These are phyloP conservation scores for Halyomorpha halys DNA, from an alignment of 1,140 invertebrate species.

Conservation along the genomic window DNA sequence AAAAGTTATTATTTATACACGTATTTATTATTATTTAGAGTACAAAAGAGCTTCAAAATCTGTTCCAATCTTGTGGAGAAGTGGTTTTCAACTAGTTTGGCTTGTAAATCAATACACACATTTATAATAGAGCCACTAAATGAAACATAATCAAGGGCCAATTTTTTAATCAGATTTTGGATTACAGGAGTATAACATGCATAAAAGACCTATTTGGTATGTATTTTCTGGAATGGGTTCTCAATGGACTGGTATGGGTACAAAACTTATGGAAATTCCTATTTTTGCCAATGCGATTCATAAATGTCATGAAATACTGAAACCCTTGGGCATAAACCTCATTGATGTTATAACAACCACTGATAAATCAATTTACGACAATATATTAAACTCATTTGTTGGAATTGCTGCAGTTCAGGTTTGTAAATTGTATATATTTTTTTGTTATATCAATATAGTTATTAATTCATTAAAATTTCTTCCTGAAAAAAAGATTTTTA, in stretches of 20 bases:
- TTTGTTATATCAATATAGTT: too few species aligned
- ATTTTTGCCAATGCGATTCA: slow-evolving; percentile 61
- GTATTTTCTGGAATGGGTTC: slow-evolving; percentile 87
- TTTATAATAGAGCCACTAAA: neutral
- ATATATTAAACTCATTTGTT: slow-evolving; percentile 78
- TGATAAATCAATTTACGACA: slow-evolving; percentile 62
- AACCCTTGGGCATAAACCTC: slow-evolving; percentile 64
- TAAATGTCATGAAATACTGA: slow-evolving; percentile 59
- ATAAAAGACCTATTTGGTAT: slow-evolving; percentile 35
- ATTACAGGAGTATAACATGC: neutral
- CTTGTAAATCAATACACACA: too few species aligned
- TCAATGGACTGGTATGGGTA: slow-evolving; percentile 78
- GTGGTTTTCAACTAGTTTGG: neutral
- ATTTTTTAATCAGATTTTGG: neutral
- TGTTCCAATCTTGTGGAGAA: too few species aligned
- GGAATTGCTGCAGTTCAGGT: slow-evolving; percentile 76
- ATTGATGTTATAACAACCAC: slow-evolving; percentile 62
- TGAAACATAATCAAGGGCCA: neutral
- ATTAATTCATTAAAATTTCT: too few species aligned
- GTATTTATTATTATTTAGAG: too few species aligned
- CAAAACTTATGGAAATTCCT: slow-evolving; percentile 53
- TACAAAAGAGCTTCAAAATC: too few species aligned
- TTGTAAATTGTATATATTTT: neutral
- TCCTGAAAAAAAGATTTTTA: too few species aligned
- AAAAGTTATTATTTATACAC: too few species aligned